These are phyloP conservation scores for Vanessa tameamea DNA, from an alignment of 1,140 invertebrate genomes.

Conservation along the genomic window DNA sequence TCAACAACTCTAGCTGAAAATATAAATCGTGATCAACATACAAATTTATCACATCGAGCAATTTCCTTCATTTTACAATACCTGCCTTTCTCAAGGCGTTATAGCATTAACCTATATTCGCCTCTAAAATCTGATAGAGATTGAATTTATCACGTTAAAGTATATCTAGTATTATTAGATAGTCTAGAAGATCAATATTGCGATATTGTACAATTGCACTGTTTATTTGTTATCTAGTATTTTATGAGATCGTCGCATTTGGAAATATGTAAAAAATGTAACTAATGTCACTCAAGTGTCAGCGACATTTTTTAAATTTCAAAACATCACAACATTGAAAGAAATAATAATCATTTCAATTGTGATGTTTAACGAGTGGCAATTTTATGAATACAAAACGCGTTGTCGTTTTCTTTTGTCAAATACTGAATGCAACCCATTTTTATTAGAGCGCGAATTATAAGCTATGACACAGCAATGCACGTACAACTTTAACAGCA, in stretches of 20 bases:
- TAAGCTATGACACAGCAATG: slow-evolving; percentile 2
- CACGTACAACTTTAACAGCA: slow-evolving; percentile 17
- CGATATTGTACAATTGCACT: background rate
- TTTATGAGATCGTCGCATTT: too few species aligned
- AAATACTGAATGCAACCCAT: slow-evolving; percentile 18
- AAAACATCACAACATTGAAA: background rate
- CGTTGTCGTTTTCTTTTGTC: slow-evolving; percentile 4
- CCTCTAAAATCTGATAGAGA: background rate
- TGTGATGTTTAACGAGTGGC: background rate
- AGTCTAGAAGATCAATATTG: background rate
- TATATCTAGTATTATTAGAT: background rate
- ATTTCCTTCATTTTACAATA: background rate
- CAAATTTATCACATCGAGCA: background rate
- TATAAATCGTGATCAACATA: slow-evolving; percentile 1
- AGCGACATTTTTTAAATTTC: too few species aligned
- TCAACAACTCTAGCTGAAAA: background rate
- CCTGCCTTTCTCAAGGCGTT: background rate
- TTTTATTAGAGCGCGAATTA: slow-evolving; percentile 22
- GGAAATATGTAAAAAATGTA: too few species aligned
- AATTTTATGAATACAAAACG: slow-evolving; percentile 13
- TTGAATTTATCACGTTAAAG: background rate
- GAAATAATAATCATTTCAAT: background rate
- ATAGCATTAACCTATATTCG: slow-evolving; percentile 9
- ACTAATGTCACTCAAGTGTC: too few species aligned
- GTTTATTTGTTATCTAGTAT: too few species aligned